phyloP scores from a whole-genome alignment of 2,113 vertebrate species.

The Propithecus coquereli region DNA sequence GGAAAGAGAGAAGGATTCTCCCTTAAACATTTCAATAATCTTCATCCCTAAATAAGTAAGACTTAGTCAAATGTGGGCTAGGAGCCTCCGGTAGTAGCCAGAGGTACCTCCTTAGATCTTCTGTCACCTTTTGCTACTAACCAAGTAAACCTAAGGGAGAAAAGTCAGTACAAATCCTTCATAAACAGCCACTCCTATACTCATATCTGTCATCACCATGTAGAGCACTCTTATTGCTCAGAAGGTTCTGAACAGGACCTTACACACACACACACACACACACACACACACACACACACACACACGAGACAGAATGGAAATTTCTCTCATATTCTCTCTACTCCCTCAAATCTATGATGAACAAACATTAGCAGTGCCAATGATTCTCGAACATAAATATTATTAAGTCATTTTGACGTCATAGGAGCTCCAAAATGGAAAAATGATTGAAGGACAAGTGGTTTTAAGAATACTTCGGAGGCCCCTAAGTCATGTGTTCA shows the following conservation, averaged over 20 bases:
- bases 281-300: fast-evolving
- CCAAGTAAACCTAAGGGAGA: not conserved
- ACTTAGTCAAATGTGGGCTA: not conserved
- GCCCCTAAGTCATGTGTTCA: slow-evolving; percentile 69
- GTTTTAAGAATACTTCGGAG: slow-evolving; percentile 51
- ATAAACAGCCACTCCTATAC: not conserved
- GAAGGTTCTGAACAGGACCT: not conserved
- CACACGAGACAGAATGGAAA: slow-evolving; percentile 71
- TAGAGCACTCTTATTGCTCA: not conserved
- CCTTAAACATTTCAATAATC: not conserved
- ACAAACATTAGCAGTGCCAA: slow-evolving; percentile 29
- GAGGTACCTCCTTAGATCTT: not conserved
- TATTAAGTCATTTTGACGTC: slow-evolving; percentile 56
- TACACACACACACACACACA: not conserved
- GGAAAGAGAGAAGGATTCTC: not conserved
- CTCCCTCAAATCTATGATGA: slow-evolving; percentile 52
- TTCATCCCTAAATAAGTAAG: not conserved
- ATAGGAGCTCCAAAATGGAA: slow-evolving; percentile 63
- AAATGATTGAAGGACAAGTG: slow-evolving; percentile 69
- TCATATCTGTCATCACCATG: not conserved
- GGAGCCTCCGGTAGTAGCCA: not conserved
- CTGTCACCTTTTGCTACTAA: not conserved
- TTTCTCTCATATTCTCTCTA: slow-evolving; percentile 35
- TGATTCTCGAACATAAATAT: slow-evolving; percentile 62
- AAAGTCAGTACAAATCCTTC: not conserved